Base-by-base conservation (phyloP, 1,140 invertebrate species). In the Caenorhabditis remanei region DNA sequence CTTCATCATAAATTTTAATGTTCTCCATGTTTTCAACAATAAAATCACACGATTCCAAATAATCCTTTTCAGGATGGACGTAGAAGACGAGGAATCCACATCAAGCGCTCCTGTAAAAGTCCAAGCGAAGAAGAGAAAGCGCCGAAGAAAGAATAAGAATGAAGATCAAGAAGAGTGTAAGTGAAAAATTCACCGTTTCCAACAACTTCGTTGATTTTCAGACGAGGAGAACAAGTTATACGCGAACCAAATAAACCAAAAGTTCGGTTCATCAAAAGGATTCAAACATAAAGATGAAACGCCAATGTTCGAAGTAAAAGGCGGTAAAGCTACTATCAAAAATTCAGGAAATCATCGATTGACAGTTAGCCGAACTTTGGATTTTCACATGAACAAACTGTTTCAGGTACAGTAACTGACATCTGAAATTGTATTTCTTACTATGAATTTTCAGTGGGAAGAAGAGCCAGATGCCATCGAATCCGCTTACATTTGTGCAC, bases 291-390 rank as follows among this genome's bases (percentile, higher is more conserved):
- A 79, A 79, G 71, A 79, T 50, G 71, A 79, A 40, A 79, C 71
- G 1, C 71, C 71, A 13, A 79, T 79, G 71, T 79, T 79, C n/a
- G 71, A 79, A 79, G 71, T 79, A 6, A 48, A 46, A 50, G 53
- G 53, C 53, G 71, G 71, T 14, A 79, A 50, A 79, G 43, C 71
- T 3, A 24, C 46, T 3, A 79, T 79, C 21, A 79, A 79, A 79
- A 79, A 79, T n/a, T 79, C 71, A 13, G 71, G 71, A 24, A 79
- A 79, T 14, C 71, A 79, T 41, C 32, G 40, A 50, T 14, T 24
- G 46, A 79, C 71, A 19, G 71, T 79, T 0, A 79, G n/a, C 19
- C 43, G 71, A 32, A 79, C 71, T 5, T 16, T 79, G 71, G 71
- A 79, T 46, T 5, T 24, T 50, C 71, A 79, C n/a, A 79, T 79